Conservation (phyloP, 2,888 invertebrate species). For the Anodontia alba region DNA sequence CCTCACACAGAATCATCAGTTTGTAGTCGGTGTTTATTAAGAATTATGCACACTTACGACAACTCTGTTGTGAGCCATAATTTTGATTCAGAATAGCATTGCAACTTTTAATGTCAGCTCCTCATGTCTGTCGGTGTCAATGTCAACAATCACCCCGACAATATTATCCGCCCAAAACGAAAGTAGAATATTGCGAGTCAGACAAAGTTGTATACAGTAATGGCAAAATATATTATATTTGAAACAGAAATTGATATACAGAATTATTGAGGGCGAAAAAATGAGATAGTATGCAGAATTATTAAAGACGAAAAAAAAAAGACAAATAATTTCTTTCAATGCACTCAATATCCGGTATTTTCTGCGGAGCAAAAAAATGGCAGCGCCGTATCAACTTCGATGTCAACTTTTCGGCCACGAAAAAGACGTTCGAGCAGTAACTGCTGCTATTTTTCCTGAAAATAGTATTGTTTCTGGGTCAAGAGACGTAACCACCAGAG, state of each 20-base stretch:
- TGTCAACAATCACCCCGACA: no score
- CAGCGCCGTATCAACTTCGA: constrained; percentile 90
- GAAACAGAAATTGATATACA: no score
- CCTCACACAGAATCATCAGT: no score
- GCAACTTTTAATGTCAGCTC: not conserved
- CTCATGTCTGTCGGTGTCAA: no score
- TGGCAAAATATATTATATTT: no score
- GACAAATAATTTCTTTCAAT: not conserved
- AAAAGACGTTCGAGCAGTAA: constrained; percentile 93
- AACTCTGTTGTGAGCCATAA: constrained; percentile 43
- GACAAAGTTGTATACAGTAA: no score
- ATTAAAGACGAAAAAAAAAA: no score
- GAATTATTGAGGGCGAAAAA: no score
- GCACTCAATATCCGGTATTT: not conserved
- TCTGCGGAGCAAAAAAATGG: constrained; percentile 64
- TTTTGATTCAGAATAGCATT: not conserved
- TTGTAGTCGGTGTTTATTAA: no score
- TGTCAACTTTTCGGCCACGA: constrained; percentile 90
- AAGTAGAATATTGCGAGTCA: no score
- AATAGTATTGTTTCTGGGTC: constrained; percentile 94
- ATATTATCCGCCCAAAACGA: not conserved
- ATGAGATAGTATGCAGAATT: no score
- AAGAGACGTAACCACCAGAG: constrained; percentile 93
- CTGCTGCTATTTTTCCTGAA: constrained; percentile 86
- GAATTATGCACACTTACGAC: constrained; percentile 31